Evolutionary conservation across 2,113 vertebrate species (phyloP).

Genomic region (Silurus glanis): DNA sequence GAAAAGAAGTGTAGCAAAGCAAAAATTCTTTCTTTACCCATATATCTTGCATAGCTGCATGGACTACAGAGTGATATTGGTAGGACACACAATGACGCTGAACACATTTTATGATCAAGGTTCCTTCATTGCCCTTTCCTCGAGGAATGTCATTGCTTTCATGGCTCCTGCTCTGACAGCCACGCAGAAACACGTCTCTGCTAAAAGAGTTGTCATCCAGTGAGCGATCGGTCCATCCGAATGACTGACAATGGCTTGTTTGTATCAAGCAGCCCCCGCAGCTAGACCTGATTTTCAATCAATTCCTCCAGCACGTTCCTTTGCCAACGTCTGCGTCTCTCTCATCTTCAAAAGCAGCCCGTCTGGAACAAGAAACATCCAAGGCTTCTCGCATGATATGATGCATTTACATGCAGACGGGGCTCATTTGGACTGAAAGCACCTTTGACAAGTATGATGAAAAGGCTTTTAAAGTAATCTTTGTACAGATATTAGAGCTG

Average conservation of each 20-base stretch:
- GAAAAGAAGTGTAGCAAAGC: background rate
- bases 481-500: background rate
- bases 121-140: constrained; percentile 18
- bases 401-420: background rate
- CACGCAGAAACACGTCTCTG: constrained; percentile 67
- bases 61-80: background rate
- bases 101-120: constrained; percentile 19
- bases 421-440: constrained; percentile 23
- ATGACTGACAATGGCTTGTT: constrained; percentile 67
- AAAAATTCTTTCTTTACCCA: background rate
- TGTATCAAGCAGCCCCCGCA: constrained; percentile 61
- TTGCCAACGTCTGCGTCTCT: constrained; percentile 56
- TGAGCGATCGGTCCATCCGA: constrained; percentile 61
- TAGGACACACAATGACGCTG: constrained; percentile 1
- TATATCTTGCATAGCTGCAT: background rate
- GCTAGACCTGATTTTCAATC: constrained; percentile 68
- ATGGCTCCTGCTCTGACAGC: constrained; percentile 69
- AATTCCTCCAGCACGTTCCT: constrained; percentile 53
- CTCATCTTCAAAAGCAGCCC: constrained; percentile 56
- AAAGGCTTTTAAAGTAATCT: constrained; percentile 25
- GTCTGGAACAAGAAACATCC: constrained; percentile 28
- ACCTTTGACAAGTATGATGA: constrained; percentile 29
- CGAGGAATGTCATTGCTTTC: constrained; percentile 65
- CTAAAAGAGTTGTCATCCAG: constrained; percentile 71
- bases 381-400: background rate